Evolutionary conservation across 2,888 invertebrate genomes (phyloP), one percentile per base, ranked within the genome.

Genomic region (Diarsia mendica): DNA sequence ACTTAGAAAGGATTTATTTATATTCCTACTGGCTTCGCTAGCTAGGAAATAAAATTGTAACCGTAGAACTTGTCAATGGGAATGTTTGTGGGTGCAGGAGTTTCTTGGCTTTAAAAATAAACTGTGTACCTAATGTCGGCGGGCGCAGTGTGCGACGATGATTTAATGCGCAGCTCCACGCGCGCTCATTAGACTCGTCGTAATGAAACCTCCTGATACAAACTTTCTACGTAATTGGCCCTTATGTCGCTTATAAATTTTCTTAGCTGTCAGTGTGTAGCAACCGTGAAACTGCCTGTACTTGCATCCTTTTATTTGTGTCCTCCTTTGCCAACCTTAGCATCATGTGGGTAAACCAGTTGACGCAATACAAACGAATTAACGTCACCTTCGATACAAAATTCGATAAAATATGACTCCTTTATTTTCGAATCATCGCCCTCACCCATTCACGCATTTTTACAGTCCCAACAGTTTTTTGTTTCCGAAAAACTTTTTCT

Each of bases 1-100:
- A 93, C 95, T 96, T 95, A 95, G 93, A 94, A 95, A 93, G 94
- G 95, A 95, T 95, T 95, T 95, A 95, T 94, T 95, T 95, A 93
- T 94, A 94, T 92, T 93, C 89, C 88, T 91, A 92, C 91, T 90
- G 77, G 89, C 89, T 86, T 86, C 77, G 80, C 87, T 82, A 88
- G 87, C 87, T 87, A 89, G 89, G 90, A 89, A 90, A 91, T 92
- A 89, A 89, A 90, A 88, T 85, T 85, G 88, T 88, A 87, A 89
- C 88, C 83, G 83, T 90, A 89, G 90, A 89, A 89, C 85, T 91
- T 91, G 93, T 93, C 91, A 93, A 93, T 94, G 92, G 89, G 90
- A 33, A 91, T 89, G 87, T 88, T 91, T 91, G 92, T 91, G 90
- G 92, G 90, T 87, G 89, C 90, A 90, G 87, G 88, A 87, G 83